Base-by-base conservation (phyloP, 2,797 vertebrate species). In the Anniella stebbinsi region DNA sequence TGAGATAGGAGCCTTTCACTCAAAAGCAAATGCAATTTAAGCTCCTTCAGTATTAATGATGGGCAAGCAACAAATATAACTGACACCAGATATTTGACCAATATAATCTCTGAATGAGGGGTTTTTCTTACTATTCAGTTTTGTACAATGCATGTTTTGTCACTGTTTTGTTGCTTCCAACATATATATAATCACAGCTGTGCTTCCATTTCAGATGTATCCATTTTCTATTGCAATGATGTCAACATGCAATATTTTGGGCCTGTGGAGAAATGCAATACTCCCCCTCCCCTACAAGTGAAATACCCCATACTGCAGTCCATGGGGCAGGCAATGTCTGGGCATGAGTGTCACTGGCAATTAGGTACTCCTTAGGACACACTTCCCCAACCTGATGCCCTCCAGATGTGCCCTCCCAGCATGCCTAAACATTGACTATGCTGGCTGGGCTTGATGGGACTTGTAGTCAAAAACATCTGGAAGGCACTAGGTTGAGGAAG, bases 61-160 rank as follows among this genome's bases (percentile, higher is more conserved):
- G 66, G 25, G 41, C 38, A 83, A 75, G 38, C 69, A 73, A 11
- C 67, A 88, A 51, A 66, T 63, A 83, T 48, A 63, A 67, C 33
- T 38, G 57, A 89, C 4, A 70, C 88, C 88, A 84, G 15, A 67
- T 41, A 67, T 76, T 33, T 76, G 38, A 60, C 51, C 88, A 67
- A 77, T 89, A 15, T 23, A 70, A 70, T 80, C 60, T 67, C 81
- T 84, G 60, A 76, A 28, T 77, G 57, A 75, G 17, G 17, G 66
- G 21, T 38, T 38, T 41, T 70, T 12, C 48, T 72, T 70, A 69
- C 38, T 36, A 69, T 69, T 28, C 48, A 30, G 45, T 88, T 80
- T 36, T 18, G 41, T 54, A 48, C 63, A 67, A 69, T 67, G 45
- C 13, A 57, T 57, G 60, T 54, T 88, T 70, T 28, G 25, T 41